Percentiles rank a stretch among this genome's conserved stretches.
Evolutionary conservation across 2,113 vertebrate genomes (phyloP).

Genomic region (Hemibagrus wyckioides): DNA sequence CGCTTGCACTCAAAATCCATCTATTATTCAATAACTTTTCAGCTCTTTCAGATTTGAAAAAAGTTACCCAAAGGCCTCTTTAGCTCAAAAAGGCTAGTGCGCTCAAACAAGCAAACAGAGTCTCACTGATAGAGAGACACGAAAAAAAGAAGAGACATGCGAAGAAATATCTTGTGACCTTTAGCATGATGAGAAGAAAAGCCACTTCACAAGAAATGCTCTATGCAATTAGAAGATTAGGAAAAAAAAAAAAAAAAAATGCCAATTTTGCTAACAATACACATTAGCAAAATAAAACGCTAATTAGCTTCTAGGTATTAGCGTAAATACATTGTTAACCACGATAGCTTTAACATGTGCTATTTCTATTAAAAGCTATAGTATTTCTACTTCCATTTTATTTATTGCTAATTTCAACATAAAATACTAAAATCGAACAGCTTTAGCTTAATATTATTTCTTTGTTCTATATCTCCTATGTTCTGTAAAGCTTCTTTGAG

Average conservation of each 20-base stretch:
- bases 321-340: neutral
- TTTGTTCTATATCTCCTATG: no score
- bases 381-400: neutral
- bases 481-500: no score
- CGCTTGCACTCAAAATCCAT: slow-evolving; percentile 18
- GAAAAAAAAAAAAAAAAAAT: neutral
- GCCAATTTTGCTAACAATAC: neutral
- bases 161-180: neutral
- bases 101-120: neutral
- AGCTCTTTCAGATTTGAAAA: neutral
- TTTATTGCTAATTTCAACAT: neutral
- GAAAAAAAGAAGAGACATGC: neutral
- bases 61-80: neutral
- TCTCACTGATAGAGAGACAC: neutral
- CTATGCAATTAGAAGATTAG: neutral
- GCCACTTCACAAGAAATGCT: neutral
- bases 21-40: slow-evolving; percentile 13
- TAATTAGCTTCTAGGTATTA: neutral
- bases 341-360: neutral
- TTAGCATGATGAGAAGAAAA: neutral
- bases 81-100: neutral
- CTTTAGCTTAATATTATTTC: neutral
- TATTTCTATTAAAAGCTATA: neutral
- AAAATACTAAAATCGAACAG: neutral
- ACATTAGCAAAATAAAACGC: neutral